A percentile compares a stretch with the other conserved stretches of the same genome.
These are phyloP conservation scores for Mesitornis unicolor DNA, from an alignment of 2,113 vertebrate genomes.

Conservation along the genomic window DNA sequence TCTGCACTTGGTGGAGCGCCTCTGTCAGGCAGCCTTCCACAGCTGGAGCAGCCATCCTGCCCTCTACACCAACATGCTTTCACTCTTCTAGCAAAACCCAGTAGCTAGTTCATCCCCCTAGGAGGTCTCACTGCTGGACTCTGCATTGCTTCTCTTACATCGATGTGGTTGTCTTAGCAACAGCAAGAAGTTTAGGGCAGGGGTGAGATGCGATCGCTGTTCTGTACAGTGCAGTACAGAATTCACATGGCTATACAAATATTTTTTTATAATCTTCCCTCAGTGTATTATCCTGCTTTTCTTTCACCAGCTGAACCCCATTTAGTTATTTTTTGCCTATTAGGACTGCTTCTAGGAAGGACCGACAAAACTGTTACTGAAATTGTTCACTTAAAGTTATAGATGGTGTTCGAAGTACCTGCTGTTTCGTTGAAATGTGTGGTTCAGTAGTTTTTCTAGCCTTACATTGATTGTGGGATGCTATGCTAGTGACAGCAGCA, in stretches of 20 bases:
- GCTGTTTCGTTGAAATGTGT: background rate
- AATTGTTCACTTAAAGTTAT: background rate
- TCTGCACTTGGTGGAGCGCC: accelerated
- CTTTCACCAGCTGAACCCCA: background rate
- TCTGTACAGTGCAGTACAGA: background rate
- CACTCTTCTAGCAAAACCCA: background rate
- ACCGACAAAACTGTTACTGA: background rate
- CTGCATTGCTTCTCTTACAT: background rate
- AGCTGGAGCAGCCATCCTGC: background rate
- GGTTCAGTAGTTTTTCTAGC: background rate
- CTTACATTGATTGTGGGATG: background rate
- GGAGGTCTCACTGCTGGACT: background rate
- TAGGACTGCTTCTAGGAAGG: background rate
- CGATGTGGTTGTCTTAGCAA: background rate
- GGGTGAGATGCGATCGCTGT: background rate
- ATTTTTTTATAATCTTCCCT: background rate
- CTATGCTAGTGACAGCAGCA: background rate
- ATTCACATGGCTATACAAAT: background rate
- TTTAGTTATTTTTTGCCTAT: conserved; percentile 6
- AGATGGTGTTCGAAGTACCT: background rate
- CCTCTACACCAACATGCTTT: background rate
- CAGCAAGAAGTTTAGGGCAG: background rate
- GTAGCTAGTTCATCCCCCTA: background rate
- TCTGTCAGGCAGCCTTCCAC: background rate
- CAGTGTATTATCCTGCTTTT: background rate